A percentile compares a stretch with the other conserved stretches of the same genome.
phyloP scores from a whole-genome alignment of 1,140 invertebrate genomes.

The Drosophila tsacasi region DNA sequence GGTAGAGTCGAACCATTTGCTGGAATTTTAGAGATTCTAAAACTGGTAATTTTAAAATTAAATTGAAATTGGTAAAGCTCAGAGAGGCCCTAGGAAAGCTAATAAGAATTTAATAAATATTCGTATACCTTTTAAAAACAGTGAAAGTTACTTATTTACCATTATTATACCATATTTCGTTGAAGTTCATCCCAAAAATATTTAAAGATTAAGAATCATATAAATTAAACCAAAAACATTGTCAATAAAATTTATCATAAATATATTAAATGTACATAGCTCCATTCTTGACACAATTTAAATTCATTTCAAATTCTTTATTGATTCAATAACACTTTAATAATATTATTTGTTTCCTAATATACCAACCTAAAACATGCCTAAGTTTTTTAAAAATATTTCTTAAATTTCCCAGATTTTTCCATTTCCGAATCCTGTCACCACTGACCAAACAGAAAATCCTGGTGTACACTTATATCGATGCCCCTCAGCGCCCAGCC shows the following conservation, averaged over 20 bases:
- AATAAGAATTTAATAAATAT: not conserved
- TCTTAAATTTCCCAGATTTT: too few relatives aligned
- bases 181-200: not conserved
- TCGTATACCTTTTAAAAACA: not conserved
- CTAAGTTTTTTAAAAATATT: accelerated
- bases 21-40: not conserved
- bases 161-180: not conserved
- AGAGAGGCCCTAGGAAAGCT: not conserved
- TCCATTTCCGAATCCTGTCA: not conserved
- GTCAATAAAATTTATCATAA: too few relatives aligned
- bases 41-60: not conserved
- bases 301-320: not conserved
- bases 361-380: not conserved
- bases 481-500: slow-evolving; percentile 19
- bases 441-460: slow-evolving; percentile 23
- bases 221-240: not conserved
- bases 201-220: not conserved
- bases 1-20: not conserved
- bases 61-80: not conserved
- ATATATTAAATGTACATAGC: too few relatives aligned
- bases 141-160: not conserved
- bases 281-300: not conserved
- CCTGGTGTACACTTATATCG: slow-evolving; percentile 45
- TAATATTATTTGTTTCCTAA: not conserved
- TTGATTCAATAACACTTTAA: not conserved